phyloP scores from a whole-genome alignment of 2,797 vertebrate species.

The Clamator glandarius region DNA sequence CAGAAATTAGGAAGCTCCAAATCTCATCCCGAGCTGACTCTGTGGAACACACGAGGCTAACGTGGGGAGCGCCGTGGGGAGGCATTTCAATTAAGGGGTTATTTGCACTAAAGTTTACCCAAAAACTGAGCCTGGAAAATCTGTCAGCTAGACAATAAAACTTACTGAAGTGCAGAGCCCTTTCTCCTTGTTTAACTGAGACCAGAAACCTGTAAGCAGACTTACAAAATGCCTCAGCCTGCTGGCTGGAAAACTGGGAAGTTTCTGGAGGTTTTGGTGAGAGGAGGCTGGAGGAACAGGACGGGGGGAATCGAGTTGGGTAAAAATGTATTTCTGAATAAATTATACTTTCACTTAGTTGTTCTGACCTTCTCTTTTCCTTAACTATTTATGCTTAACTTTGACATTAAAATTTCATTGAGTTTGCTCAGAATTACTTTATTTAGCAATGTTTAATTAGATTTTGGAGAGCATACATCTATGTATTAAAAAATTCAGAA shows the following conservation, averaged over 20 bases:
- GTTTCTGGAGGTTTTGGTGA: not conserved
- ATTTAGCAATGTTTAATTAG: slow-evolving; percentile 43
- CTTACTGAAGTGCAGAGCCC: not conserved
- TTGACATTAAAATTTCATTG: slow-evolving; percentile 41
- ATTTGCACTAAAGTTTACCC: not conserved
- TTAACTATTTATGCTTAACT: slow-evolving; percentile 24
- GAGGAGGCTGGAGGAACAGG: not conserved
- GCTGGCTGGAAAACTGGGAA: not conserved
- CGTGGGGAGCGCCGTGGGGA: not conserved
- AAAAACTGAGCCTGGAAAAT: not conserved
- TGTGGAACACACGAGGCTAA: fast-evolving
- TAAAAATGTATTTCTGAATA: not conserved
- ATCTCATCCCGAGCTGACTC: not conserved
- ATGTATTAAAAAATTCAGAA: not conserved
- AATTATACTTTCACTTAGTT: not conserved
- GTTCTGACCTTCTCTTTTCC: slow-evolving; percentile 14
- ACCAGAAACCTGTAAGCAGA: not conserved
- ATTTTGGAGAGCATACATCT: not conserved
- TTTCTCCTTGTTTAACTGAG: not conserved
- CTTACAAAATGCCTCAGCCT: fast-evolving
- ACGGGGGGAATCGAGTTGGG: not conserved
- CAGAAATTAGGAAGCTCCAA: not conserved
- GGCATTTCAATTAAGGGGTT: fast-evolving
- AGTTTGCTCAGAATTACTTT: slow-evolving; percentile 11
- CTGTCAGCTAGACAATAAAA: fast-evolving